Conservation (phyloP, 2,888 invertebrate genomes). For the Mellilla xanthometata region DNA sequence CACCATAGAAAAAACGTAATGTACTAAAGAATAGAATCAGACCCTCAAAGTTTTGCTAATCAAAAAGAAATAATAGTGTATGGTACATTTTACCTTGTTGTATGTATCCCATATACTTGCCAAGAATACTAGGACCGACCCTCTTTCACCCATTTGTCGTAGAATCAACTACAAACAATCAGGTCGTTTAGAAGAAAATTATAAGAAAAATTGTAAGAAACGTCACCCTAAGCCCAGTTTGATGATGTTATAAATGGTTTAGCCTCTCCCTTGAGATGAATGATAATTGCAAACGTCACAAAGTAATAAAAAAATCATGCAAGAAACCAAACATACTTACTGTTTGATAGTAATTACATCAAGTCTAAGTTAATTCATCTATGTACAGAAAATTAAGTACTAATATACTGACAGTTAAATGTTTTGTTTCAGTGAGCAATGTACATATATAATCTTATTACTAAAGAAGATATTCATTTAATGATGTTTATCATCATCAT, state of each 20-base stretch:
- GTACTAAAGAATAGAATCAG: too few species aligned
- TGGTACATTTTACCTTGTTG: constrained; percentile 59
- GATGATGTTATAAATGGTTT: constrained; percentile 14
- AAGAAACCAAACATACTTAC: background rate
- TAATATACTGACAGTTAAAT: too few species aligned
- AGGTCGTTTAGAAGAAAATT: constrained; percentile 32
- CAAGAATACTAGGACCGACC: constrained; percentile 75
- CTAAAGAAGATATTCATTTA: too few species aligned
- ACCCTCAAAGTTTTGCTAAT: too few species aligned
- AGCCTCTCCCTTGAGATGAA: constrained; percentile 3
- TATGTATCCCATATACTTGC: constrained; percentile 66
- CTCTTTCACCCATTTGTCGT: constrained; percentile 78
- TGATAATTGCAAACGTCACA: background rate
- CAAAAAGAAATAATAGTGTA: background rate
- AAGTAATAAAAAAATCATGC: background rate
- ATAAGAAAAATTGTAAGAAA: constrained; percentile 13
- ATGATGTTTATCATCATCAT: too few species aligned
- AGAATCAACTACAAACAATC: constrained; percentile 72
- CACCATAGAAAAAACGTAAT: too few species aligned
- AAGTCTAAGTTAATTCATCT: too few species aligned
- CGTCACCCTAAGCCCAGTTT: constrained; percentile 13
- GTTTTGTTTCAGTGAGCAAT: too few species aligned
- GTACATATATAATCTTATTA: too few species aligned
- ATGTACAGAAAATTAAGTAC: too few species aligned
- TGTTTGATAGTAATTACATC: too few species aligned